A percentile compares a stretch with the other conserved stretches of the same genome.
phyloP scores from a whole-genome alignment of 2,888 invertebrate species.

The Mycogona germanica region DNA sequence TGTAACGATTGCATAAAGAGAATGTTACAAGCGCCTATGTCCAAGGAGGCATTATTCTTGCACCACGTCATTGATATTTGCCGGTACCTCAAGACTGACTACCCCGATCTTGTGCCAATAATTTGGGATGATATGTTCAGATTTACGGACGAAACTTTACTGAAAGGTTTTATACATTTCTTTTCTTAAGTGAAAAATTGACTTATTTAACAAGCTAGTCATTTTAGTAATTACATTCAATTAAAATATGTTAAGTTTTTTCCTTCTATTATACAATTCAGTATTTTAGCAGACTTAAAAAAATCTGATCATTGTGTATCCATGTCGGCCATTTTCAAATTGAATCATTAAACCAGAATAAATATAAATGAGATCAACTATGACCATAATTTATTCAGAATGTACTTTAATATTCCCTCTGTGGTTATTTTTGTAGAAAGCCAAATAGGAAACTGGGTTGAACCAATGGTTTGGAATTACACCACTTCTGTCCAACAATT shows the following conservation, averaged over 20 bases:
- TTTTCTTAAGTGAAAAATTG: too few relatives aligned
- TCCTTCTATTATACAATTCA: too few relatives aligned
- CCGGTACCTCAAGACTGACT: slow-evolving; percentile 28
- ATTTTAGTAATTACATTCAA: too few relatives aligned
- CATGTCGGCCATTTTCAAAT: background rate
- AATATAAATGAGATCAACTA: too few relatives aligned
- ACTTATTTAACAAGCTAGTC: too few relatives aligned
- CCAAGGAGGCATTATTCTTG: slow-evolving; percentile 31
- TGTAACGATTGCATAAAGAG: slow-evolving; percentile 28
- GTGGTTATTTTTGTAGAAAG: slow-evolving; percentile 25
- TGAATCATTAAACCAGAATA: background rate
- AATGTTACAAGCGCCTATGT: background rate
- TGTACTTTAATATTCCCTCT: background rate
- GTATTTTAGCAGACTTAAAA: too few relatives aligned
- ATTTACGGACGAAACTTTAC: slow-evolving; percentile 22
- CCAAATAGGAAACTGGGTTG: slow-evolving; percentile 32
- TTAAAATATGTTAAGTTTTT: too few relatives aligned
- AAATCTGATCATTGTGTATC: background rate
- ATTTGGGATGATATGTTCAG: slow-evolving; percentile 40
- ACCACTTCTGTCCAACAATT: slow-evolving; percentile 25
- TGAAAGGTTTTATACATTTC: too few relatives aligned
- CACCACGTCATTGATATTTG: slow-evolving; percentile 28
- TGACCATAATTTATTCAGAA: background rate
- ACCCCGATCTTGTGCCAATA: slow-evolving; percentile 30
- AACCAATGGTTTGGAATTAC: slow-evolving; percentile 38